Base-by-base conservation (phyloP, 2,113 vertebrate species). In the Carassius gibelio region DNA sequence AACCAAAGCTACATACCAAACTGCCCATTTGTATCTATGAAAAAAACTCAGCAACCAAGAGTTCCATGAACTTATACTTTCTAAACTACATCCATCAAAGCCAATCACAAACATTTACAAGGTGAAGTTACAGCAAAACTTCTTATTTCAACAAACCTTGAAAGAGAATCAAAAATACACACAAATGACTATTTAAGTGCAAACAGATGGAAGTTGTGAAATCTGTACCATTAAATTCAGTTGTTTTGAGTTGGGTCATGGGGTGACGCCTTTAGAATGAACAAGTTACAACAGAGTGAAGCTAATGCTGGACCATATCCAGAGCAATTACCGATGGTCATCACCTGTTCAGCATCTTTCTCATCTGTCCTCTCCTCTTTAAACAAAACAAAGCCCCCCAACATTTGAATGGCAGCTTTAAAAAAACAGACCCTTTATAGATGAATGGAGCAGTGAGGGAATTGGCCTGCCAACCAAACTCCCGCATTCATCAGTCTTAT, bases 401-500 rank as follows among this genome's bases (percentile, higher is more conserved):
- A 66, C 42, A 15, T 86, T 78, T 92, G 88, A 91, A 88, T 92
- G 87, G 87, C 89, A 89, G 59, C 81, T 91, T 90, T 86, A 89
- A 86, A 30, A 86, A 85, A 88, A 84, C 82, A 85, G 45, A 82
- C 26, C 52, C 74, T 81, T 87, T 72, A 64, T 64, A 88, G 90
- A 91, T 86, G 86, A 90, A 91, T 89, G 88, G 75, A 86, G 84
- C 62, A 74, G 88, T 85, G 82, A 89, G 90, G 90, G 90, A 90
- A 92, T 92, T 90, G 68, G 86, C 89, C 84, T 88, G 89, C 91
- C 88, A 92, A 86, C 84, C 82, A 80, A 84, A 50, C 87, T 87
- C 89, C 81, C 48, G 78, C 87, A 90, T 91, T 92, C 92, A 93
- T 94, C 90, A 92, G 91, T 90, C 72, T 88, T 84, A 89, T 81